These are phyloP conservation scores for Enteromius fasciolatus DNA, from an alignment of 2,797 vertebrate genomes.

Conservation along the genomic window DNA sequence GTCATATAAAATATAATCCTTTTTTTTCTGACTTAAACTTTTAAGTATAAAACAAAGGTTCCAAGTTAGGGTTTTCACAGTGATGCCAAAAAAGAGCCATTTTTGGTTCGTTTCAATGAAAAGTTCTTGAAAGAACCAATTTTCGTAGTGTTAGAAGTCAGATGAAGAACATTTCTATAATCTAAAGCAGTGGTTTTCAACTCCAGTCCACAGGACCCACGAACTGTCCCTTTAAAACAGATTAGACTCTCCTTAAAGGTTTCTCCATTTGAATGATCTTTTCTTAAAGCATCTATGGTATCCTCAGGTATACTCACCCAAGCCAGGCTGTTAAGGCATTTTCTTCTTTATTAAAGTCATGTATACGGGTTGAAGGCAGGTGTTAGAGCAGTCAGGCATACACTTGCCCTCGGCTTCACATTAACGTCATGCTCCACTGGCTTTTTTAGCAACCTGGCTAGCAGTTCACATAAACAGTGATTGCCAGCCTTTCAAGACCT, in stretches of 20 bases:
- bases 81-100: not conserved
- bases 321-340: slow-evolving; percentile 34
- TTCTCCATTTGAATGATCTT: slow-evolving; percentile 18
- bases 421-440: slow-evolving; percentile 51
- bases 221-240: not conserved
- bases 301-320: slow-evolving; percentile 29
- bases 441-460: slow-evolving; percentile 48
- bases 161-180: not conserved
- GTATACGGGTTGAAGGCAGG: slow-evolving; percentile 39
- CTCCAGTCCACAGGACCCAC: too few species aligned
- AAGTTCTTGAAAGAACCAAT: not conserved
- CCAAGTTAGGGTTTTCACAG: not conserved
- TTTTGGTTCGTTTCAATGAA: not conserved
- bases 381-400: slow-evolving; percentile 56
- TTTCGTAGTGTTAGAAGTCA: not conserved
- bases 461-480: slow-evolving; percentile 7
- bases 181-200: not conserved
- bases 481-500: not conserved
- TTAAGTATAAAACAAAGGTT: not conserved
- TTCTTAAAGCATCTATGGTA: slow-evolving; percentile 20
- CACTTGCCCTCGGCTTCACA: slow-evolving; percentile 49
- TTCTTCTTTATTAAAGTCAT: slow-evolving; percentile 54
- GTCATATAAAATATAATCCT: not conserved
- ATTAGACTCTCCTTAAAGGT: slow-evolving; percentile 12
- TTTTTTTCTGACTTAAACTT: not conserved